Evolutionary conservation across 2,113 vertebrate genomes (phyloP).

Genomic region (Protobothrops mucrosquamatus): DNA sequence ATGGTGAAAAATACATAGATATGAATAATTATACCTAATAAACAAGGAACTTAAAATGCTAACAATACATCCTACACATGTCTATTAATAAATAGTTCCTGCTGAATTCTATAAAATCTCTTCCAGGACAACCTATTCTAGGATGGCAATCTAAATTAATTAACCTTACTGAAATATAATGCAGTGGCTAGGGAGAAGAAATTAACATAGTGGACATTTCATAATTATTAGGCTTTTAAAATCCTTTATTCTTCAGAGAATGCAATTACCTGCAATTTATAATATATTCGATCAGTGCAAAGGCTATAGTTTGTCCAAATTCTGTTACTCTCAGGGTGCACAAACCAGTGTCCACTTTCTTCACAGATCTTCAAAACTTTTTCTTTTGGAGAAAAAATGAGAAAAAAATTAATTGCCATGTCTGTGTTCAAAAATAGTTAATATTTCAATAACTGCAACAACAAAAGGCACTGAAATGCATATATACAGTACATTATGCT

Average conservation of each 20-base stretch:
- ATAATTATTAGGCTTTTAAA: not conserved
- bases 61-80: not conserved
- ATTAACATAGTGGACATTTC: not conserved
- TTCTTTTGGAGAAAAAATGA: conserved; percentile 70
- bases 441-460: not conserved
- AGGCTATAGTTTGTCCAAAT: conserved; percentile 95
- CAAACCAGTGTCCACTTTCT: conserved; percentile 87
- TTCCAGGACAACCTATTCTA: not conserved
- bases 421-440: not conserved
- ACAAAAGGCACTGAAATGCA: not conserved
- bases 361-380: conserved; percentile 93
- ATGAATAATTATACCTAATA: not conserved
- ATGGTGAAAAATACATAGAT: not conserved
- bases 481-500: not conserved
- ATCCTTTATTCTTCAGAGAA: not conserved
- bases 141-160: not conserved
- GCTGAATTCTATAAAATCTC: not conserved
- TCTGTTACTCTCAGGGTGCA: conserved; percentile 89
- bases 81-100: not conserved
- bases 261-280: conserved; percentile 81
- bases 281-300: conserved; percentile 80
- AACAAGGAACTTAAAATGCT: not conserved
- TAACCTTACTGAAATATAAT: not conserved
- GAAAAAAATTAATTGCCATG: not conserved
- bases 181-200: not conserved